Percentiles rank a stretch among this genome's conserved stretches.
phyloP scores from a whole-genome alignment of 2,888 invertebrate genomes.

The Desoria tigrina region DNA sequence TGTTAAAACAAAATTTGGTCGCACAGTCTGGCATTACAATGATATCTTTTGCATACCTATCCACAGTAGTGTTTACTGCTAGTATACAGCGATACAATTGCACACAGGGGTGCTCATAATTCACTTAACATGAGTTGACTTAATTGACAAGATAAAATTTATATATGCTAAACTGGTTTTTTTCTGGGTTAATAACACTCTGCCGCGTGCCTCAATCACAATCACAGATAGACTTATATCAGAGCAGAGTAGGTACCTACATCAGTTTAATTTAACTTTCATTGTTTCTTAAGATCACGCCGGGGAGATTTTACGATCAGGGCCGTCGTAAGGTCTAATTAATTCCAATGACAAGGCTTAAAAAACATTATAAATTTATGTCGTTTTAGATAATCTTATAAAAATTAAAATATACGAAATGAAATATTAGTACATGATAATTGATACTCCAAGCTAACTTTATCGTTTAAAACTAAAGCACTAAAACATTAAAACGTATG shows the following conservation, averaged over 20 bases:
- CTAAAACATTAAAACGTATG: too few relatives aligned
- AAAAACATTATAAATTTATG: too few relatives aligned
- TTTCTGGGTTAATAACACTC: constrained; percentile 41
- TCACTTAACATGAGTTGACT: constrained; percentile 10
- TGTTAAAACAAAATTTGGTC: not conserved
- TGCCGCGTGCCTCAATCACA: constrained; percentile 1
- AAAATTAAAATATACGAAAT: too few relatives aligned
- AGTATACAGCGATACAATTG: not conserved
- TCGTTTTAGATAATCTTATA: too few relatives aligned
- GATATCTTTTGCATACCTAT: too few relatives aligned
- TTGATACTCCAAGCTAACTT: too few relatives aligned
- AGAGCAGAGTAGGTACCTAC: too few relatives aligned
- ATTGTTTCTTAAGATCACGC: constrained; percentile 15
- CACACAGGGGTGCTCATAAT: constrained; percentile 5
- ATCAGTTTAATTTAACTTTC: constrained; percentile 5
- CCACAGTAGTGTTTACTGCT: too few relatives aligned
- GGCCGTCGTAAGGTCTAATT: not conserved
- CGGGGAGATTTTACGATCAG: not conserved
- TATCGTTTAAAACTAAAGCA: too few relatives aligned
- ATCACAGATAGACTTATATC: too few relatives aligned
- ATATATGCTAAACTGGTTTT: constrained; percentile 36
- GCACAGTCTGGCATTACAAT: not conserved
- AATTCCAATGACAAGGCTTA: constrained; percentile 2
- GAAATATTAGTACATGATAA: too few relatives aligned
- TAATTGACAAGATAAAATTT: constrained; percentile 7